Conservation (phyloP, 23 tunicate species). For the Trididemnum nubilum region DNA sequence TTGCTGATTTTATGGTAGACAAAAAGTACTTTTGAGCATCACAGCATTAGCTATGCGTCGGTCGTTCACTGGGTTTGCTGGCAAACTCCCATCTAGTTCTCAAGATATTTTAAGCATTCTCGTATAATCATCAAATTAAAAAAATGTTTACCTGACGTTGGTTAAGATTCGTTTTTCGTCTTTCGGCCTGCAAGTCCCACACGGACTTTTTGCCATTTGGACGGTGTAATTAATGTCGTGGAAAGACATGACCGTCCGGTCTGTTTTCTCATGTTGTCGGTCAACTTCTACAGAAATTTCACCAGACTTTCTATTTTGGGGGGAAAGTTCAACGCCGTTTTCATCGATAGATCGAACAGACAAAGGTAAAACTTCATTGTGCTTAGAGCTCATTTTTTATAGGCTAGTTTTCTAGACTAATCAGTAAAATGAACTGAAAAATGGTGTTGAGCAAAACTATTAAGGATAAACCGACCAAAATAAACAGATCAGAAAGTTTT, state of each 20-base stretch:
- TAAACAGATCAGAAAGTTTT: too few relatives aligned
- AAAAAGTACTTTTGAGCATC: too few relatives aligned
- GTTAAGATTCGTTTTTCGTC: slow-evolving; percentile 42
- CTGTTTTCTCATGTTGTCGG: background rate
- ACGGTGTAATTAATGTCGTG: slow-evolving; percentile 68
- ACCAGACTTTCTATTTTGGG: background rate
- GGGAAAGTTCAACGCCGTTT: background rate
- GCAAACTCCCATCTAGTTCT: too few relatives aligned
- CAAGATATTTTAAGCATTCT: too few relatives aligned
- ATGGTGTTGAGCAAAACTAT: too few relatives aligned
- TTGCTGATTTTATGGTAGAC: too few relatives aligned
- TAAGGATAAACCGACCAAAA: too few relatives aligned
- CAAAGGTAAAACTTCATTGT: slow-evolving; percentile 12
- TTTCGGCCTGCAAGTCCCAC: slow-evolving; percentile 43
- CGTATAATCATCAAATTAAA: too few relatives aligned
- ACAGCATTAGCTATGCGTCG: too few relatives aligned
- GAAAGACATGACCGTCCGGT: slow-evolving; percentile 58
- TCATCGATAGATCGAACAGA: slow-evolving; percentile 5
- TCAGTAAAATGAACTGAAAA: too few relatives aligned
- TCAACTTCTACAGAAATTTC: background rate
- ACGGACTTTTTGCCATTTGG: slow-evolving; percentile 33
- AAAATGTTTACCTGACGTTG: slow-evolving; percentile 66
- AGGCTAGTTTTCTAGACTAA: too few relatives aligned
- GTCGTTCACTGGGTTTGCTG: too few relatives aligned
- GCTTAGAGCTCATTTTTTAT: background rate